These are phyloP conservation scores for Phymorhynchus buccinoides DNA, from an alignment of 1,140 invertebrate species.

Conservation along the genomic window DNA sequence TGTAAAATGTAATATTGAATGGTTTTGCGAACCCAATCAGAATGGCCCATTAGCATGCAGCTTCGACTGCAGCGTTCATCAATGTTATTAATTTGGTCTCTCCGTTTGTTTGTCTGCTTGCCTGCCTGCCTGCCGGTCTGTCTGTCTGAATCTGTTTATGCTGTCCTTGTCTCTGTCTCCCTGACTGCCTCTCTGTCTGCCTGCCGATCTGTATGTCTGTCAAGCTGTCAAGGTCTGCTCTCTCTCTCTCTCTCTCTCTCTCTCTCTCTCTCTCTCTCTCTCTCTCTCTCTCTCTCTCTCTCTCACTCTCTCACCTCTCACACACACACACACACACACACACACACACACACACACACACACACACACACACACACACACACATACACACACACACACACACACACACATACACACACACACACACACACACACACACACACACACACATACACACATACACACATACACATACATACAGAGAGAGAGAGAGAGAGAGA, in stretches of 20 bases:
- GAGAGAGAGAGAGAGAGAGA: background rate
- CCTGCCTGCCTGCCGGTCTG: background rate
- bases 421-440: background rate
- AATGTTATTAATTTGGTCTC: background rate
- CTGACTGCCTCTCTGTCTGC: background rate
- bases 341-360: no score
- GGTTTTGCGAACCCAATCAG: no score
- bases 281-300: background rate
- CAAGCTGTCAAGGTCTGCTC: background rate
- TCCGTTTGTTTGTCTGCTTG: background rate
- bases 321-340: background rate
- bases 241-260: constrained; percentile 3
- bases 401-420: constrained; percentile 12
- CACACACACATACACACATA: background rate
- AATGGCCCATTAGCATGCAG: background rate
- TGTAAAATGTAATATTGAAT: no score
- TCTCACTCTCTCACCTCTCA: background rate
- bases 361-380: no score
- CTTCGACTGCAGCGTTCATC: background rate
- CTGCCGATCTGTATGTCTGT: background rate
- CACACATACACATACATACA: constrained; percentile 10
- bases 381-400: background rate
- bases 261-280: background rate
- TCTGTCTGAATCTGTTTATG: background rate
- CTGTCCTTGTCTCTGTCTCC: background rate